A percentile compares a stretch with the other conserved stretches of the same genome.
These are phyloP conservation scores for Eupithecia vulgata DNA, from an alignment of 2,888 invertebrate species.

Conservation along the genomic window DNA sequence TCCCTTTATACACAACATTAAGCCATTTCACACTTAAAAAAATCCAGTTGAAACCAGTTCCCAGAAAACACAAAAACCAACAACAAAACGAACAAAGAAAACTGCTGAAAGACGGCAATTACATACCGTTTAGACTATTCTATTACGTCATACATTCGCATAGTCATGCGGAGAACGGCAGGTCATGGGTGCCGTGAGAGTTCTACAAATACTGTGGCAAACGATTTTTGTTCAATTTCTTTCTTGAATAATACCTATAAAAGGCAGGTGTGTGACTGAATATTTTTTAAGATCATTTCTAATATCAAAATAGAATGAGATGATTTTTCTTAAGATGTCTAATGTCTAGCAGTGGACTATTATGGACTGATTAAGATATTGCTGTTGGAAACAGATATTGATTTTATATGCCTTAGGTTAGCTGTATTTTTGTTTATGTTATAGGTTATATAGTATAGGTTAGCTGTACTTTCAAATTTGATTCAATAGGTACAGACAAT, in stretches of 20 bases:
- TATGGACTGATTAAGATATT: background rate
- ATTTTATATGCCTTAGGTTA: background rate
- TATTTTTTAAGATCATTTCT: background rate
- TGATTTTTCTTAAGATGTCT: background rate
- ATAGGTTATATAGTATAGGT: too few relatives aligned
- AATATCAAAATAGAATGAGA: background rate
- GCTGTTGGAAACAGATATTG: background rate
- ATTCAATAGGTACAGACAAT: background rate
- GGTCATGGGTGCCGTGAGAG: slow-evolving; percentile 45
- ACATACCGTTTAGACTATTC: slow-evolving; percentile 70
- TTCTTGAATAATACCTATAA: background rate
- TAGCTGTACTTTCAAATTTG: slow-evolving; percentile 18
- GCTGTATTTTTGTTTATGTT: too few relatives aligned
- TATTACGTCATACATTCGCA: slow-evolving; percentile 60
- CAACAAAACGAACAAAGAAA: slow-evolving; percentile 48
- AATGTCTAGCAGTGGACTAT: background rate
- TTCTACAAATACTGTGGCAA: slow-evolving; percentile 38
- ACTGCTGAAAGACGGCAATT: slow-evolving; percentile 56
- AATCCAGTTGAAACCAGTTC: slow-evolving; percentile 29
- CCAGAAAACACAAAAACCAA: slow-evolving; percentile 40
- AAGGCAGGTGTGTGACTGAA: too few relatives aligned
- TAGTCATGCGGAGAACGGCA: slow-evolving; percentile 65
- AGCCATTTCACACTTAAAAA: slow-evolving; percentile 33
- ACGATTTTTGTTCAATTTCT: background rate
- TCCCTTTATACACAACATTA: slow-evolving; percentile 12